Percentiles rank a stretch among this genome's conserved stretches.
Conservation (phyloP, 2,888 invertebrate species). For the Xylota sylvarum region DNA sequence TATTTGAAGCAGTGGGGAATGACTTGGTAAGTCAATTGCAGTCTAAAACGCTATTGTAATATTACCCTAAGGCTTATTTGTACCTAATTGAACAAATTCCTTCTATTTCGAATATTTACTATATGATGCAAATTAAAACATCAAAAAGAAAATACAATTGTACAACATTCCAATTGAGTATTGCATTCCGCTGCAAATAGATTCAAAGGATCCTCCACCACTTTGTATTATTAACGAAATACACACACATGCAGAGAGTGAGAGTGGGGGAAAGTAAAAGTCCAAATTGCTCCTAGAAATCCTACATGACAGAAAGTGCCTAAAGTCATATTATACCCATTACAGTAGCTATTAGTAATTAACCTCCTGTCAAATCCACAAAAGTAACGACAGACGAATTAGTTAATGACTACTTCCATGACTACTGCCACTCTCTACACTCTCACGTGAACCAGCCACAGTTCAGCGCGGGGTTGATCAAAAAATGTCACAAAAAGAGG, state of each 20-base stretch:
- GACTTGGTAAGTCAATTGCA: too few species aligned
- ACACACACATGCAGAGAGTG: background rate
- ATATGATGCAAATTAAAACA: conserved; percentile 20
- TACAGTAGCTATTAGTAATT: conserved; percentile 57
- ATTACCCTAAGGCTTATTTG: too few species aligned
- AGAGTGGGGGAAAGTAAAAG: background rate
- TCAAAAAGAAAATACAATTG: conserved; percentile 11
- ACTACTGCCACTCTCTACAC: background rate
- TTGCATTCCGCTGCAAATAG: background rate
- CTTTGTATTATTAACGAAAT: too few species aligned
- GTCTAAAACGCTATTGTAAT: too few species aligned
- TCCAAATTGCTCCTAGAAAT: conserved; percentile 23
- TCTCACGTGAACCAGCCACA: conserved; percentile 19
- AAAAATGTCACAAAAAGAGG: conserved; percentile 55
- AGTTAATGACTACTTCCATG: conserved; percentile 44
- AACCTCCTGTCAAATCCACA: conserved; percentile 63
- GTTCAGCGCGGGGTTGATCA: background rate
- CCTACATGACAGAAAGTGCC: conserved; percentile 24
- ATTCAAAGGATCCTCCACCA: background rate
- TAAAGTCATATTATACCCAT: background rate
- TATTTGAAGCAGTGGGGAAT: too few species aligned
- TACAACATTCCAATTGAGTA: conserved; percentile 6
- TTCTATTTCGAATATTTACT: background rate
- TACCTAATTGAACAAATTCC: background rate
- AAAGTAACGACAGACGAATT: conserved; percentile 44